Percentiles rank a stretch among this genome's conserved stretches.
Conservation (phyloP, 2,797 vertebrate species). For the Etheostoma nigrum region DNA sequence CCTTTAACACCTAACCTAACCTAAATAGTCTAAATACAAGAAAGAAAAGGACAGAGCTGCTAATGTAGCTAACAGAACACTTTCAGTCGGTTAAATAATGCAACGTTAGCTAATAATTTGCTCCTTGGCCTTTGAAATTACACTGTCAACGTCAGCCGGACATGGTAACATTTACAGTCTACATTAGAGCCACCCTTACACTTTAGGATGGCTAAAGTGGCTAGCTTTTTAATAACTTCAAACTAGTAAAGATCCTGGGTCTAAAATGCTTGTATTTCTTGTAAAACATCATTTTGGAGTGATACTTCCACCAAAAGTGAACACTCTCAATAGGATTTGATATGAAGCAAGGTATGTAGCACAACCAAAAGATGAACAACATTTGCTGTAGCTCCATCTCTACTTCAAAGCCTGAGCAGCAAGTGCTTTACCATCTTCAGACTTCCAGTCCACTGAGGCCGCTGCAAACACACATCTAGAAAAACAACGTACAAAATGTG, state of each 20-base stretch:
- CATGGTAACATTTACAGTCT: background rate
- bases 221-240: background rate
- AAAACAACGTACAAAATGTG: slow-evolving; percentile 17
- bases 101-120: background rate
- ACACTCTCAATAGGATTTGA: slow-evolving; percentile 14
- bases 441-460: slow-evolving; percentile 51
- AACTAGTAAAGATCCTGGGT: background rate
- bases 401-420: slow-evolving; percentile 37
- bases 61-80: background rate
- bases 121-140: background rate
- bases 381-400: slow-evolving; percentile 20
- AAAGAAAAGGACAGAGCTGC: background rate
- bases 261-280: background rate
- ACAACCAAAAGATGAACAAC: slow-evolving; percentile 38
- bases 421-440: slow-evolving; percentile 67
- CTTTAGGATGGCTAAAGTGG: background rate
- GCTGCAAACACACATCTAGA: slow-evolving; percentile 27
- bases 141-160: background rate
- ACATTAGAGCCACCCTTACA: background rate
- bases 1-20: too few relatives aligned
- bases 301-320: slow-evolving; percentile 23
- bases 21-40: too few relatives aligned
- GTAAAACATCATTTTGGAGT: slow-evolving; percentile 14
- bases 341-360: slow-evolving; percentile 10
- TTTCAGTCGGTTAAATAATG: background rate